Percentiles rank a stretch among this genome's conserved stretches.
Conservation (phyloP, 2,888 invertebrate species). For the Mesochorus sp. region DNA sequence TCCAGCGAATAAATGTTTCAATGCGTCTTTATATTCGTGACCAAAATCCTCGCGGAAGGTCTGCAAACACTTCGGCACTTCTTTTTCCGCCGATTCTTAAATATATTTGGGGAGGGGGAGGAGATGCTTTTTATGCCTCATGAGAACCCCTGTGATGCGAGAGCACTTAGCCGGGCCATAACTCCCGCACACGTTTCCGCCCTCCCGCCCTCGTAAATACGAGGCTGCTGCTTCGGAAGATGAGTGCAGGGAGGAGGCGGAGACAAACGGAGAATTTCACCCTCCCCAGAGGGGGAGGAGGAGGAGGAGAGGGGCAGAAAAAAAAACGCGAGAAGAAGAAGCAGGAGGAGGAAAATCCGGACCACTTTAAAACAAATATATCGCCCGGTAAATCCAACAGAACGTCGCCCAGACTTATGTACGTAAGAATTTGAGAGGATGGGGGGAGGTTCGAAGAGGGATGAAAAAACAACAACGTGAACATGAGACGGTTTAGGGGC, state of each 20-base stretch:
- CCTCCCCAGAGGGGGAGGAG: constrained; percentile 9
- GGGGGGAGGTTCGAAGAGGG: not conserved
- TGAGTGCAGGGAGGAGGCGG: constrained; percentile 35
- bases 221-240: constrained; percentile 22
- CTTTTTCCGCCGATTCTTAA: not conserved
- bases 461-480: not conserved
- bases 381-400: constrained; percentile 79
- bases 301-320: constrained; percentile 13
- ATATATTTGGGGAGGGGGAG: not conserved
- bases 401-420: constrained; percentile 70
- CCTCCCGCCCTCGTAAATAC: constrained; percentile 78
- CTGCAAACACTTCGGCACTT: not conserved
- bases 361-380: constrained; percentile 82
- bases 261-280: constrained; percentile 29
- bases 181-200: constrained; percentile 75
- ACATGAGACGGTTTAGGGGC: constrained; percentile 42
- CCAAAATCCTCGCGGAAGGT: not conserved
- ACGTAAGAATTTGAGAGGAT: constrained; percentile 34
- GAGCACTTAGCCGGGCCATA: constrained; percentile 80
- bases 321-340: no score
- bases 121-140: constrained; percentile 7
- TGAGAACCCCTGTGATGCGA: constrained; percentile 59
- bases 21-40: not conserved
- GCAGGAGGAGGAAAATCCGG: constrained; percentile 53
- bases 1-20: constrained; percentile 1